These are phyloP conservation scores for Ips typographus DNA, from an alignment of 1,140 invertebrate genomes.

Conservation along the genomic window DNA sequence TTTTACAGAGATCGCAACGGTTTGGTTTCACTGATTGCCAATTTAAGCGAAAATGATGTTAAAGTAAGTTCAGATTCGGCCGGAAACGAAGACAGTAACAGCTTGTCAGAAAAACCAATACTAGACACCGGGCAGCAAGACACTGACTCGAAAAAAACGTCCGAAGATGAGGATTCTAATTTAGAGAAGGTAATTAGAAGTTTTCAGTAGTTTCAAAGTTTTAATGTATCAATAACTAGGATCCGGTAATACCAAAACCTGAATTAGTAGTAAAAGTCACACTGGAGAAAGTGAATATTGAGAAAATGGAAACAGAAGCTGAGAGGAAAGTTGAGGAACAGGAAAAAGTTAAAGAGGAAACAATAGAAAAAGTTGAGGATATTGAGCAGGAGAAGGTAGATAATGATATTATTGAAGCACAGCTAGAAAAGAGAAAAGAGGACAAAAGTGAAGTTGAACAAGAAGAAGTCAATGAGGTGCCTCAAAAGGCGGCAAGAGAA, in stretches of 20 bases:
- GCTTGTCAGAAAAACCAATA: constrained; percentile 57
- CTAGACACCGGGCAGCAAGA: constrained; percentile 55
- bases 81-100: constrained; percentile 68
- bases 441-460: not conserved
- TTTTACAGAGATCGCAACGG: constrained; percentile 68
- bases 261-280: not conserved
- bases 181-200: constrained; percentile 11
- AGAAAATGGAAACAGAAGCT: not conserved
- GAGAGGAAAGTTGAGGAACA: too few species aligned
- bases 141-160: constrained; percentile 37
- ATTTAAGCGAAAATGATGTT: constrained; percentile 67
- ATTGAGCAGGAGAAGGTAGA: too few species aligned
- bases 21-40: constrained; percentile 70
- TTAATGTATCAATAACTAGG: not conserved
- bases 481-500: constrained; percentile 30
- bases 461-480: constrained; percentile 10
- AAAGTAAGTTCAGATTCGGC: constrained; percentile 58
- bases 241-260: not conserved
- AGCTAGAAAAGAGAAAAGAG: not conserved
- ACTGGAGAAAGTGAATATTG: not conserved
- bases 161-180: constrained; percentile 31
- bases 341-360: too few species aligned
- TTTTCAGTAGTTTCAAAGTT: not conserved
- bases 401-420: too few species aligned
- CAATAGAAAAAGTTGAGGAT: too few species aligned